Evolutionary conservation across 2,113 vertebrate species (phyloP).

Genomic region (Epinephelus cyanopodus): DNA sequence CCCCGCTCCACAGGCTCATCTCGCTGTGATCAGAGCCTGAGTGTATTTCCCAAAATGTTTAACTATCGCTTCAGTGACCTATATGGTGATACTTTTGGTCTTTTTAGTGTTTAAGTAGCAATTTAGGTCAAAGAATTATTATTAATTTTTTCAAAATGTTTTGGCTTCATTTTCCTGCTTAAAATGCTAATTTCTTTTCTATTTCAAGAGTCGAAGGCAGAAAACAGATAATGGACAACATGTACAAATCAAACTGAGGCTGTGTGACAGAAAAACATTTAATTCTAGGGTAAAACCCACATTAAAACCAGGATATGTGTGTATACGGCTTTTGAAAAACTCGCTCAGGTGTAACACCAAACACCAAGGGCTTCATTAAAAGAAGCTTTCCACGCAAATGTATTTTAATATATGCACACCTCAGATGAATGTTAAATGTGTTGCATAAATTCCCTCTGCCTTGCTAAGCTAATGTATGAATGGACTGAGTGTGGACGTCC

Average conservation of each 20-base stretch:
- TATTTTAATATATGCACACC: conserved; percentile 69
- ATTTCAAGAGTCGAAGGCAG: neutral
- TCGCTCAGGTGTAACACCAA: conserved; percentile 37
- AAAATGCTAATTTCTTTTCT: neutral
- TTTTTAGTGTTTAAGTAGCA: neutral
- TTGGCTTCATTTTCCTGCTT: conserved; percentile 5
- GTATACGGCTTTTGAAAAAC: neutral
- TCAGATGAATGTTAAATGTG: conserved; percentile 55
- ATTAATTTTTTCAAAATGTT: neutral
- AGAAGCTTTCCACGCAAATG: conserved; percentile 47
- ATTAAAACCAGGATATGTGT: neutral
- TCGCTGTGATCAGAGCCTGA: too few relatives aligned
- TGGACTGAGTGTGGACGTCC: conserved; percentile 62
- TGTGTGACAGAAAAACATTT: neutral
- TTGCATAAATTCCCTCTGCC: conserved; percentile 54
- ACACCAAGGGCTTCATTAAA: conserved; percentile 60
- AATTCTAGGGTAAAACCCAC: neutral
- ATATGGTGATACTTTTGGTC: neutral
- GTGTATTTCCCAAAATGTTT: neutral
- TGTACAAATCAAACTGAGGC: conserved; percentile 3
- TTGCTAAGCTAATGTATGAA: conserved; percentile 60
- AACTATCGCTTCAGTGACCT: neutral
- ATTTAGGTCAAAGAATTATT: neutral
- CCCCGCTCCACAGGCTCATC: too few relatives aligned
- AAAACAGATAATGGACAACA: neutral